Percentiles rank a stretch among this genome's conserved stretches.
Conservation (phyloP, 2,797 vertebrate genomes). For the Danio aesculapii region DNA sequence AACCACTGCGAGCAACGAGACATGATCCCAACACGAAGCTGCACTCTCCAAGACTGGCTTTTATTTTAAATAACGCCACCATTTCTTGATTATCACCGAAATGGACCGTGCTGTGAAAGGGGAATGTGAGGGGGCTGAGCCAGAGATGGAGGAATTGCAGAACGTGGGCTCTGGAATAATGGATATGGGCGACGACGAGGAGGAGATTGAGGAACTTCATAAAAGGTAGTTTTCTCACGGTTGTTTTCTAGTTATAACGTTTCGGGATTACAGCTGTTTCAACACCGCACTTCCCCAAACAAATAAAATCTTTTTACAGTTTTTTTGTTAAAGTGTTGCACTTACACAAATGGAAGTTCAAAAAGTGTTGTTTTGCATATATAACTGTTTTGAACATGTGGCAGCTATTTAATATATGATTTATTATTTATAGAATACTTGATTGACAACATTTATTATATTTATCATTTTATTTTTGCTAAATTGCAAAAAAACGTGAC, state of each 20-base stretch:
- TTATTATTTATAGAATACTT: too few relatives aligned
- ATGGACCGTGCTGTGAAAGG: conserved; percentile 75
- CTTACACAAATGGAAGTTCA: neutral
- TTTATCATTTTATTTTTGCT: too few relatives aligned
- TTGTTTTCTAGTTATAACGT: neutral
- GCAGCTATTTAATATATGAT: too few relatives aligned
- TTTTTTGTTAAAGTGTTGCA: neutral
- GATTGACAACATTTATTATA: too few relatives aligned
- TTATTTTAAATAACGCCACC: conserved; percentile 36
- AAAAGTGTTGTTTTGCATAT: too few relatives aligned
- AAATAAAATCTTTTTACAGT: neutral
- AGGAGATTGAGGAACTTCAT: conserved; percentile 84
- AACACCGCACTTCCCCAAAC: too few relatives aligned
- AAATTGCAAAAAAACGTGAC: too few relatives aligned
- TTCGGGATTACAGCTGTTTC: neutral
- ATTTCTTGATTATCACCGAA: conserved; percentile 54
- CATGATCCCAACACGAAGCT: conserved; percentile 83
- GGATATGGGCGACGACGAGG: conserved; percentile 79
- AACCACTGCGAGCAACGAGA: conserved; percentile 80
- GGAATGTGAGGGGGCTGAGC: conserved; percentile 73
- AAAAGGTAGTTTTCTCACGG: conserved; percentile 79
- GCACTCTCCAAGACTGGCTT: conserved; percentile 60
- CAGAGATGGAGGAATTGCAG: conserved; percentile 76
- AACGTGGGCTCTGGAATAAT: conserved; percentile 70
- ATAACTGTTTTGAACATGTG: too few relatives aligned